Evolutionary conservation across 1,140 invertebrate genomes (phyloP).

Genomic region (Cyclina sinensis): DNA sequence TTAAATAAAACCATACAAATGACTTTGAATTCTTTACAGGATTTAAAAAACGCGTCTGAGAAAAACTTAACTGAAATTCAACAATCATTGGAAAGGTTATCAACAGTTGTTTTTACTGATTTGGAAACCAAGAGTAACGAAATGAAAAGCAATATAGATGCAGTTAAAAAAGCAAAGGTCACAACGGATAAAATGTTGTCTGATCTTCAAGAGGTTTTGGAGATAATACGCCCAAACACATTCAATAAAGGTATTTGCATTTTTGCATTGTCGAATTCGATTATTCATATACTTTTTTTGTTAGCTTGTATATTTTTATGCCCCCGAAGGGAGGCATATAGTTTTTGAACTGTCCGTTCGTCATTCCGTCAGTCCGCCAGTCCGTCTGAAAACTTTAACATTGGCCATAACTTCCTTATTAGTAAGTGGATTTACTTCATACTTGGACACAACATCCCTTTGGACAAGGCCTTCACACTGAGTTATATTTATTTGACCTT

Average conservation of each 20-base stretch:
- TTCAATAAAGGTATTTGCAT: constrained; percentile 22
- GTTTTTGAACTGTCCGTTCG: no score
- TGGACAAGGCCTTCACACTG: no score
- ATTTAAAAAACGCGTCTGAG: background rate
- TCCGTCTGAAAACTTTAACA: no score
- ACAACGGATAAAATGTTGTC: background rate
- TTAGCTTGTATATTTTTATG: no score
- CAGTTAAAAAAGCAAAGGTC: background rate
- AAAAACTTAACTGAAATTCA: background rate
- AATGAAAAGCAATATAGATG: background rate
- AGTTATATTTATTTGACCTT: no score
- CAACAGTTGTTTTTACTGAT: background rate
- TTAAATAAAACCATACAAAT: background rate
- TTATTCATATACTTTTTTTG: no score
- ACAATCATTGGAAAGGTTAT: background rate
- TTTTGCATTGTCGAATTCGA: no score
- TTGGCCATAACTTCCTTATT: no score
- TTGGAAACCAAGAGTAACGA: background rate
- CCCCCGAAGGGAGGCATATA: no score
- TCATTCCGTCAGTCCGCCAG: no score
- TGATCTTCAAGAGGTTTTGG: background rate
- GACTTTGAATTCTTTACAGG: background rate
- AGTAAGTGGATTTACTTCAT: no score
- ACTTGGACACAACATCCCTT: no score
- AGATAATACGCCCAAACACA: background rate